A percentile compares a stretch with the other conserved stretches of the same genome.
Evolutionary conservation across 2,797 vertebrate species (phyloP).

Genomic region (Fistularia commersonii): DNA sequence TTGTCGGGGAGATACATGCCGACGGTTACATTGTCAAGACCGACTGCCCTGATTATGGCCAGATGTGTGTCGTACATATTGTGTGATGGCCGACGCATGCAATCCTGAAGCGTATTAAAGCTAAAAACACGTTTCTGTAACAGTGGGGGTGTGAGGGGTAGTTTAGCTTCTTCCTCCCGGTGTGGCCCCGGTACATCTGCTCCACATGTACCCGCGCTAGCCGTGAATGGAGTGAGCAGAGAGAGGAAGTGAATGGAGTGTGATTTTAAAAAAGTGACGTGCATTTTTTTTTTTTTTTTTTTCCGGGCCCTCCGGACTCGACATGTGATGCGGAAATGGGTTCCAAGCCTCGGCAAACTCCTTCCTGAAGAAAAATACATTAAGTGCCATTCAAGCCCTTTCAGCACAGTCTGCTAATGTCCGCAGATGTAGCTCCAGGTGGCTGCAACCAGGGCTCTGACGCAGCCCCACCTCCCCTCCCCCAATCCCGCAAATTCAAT

Average conservation of each 20-base stretch:
- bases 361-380: constrained; percentile 45
- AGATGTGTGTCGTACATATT: constrained; percentile 52
- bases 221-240: too few relatives aligned
- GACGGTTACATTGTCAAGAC: constrained; percentile 59
- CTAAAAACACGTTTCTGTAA: constrained; percentile 34
- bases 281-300: constrained; percentile 12
- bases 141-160: constrained; percentile 18
- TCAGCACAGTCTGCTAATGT: constrained; percentile 3
- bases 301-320: constrained; percentile 17
- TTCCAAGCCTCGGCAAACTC: constrained; percentile 30
- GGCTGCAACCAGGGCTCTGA: constrained; percentile 21
- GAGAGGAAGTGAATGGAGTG: constrained; percentile 21
- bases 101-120: constrained; percentile 28
- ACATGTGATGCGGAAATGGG: constrained; percentile 42
- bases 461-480: too few relatives aligned
- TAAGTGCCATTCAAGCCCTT: constrained; percentile 26
- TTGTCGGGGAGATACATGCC: constrained; percentile 48
- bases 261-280: constrained; percentile 21
- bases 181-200: constrained; percentile 22
- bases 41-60: constrained; percentile 52
- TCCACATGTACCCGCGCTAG: background rate
- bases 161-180: constrained; percentile 50
- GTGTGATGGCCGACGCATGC: constrained; percentile 13
- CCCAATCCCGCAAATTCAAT: constrained; percentile 22
- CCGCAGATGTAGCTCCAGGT: background rate